phyloP scores from a whole-genome alignment of 2,797 vertebrate species.

The Balearica regulorum region DNA sequence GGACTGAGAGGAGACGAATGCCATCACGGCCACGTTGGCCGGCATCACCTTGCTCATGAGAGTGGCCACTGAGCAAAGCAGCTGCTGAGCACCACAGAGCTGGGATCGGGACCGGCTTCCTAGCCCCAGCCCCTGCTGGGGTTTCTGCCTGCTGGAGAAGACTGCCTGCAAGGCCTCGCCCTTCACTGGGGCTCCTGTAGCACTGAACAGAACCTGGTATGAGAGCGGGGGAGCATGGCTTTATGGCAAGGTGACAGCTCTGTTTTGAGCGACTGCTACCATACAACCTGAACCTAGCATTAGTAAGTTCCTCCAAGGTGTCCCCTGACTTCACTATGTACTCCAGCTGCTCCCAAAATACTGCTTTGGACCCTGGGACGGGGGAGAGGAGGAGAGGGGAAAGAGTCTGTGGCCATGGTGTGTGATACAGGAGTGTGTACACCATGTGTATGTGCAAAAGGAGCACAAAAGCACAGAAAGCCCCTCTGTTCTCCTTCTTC shows the following conservation, averaged over 20 bases:
- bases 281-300: not conserved
- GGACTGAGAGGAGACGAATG: not conserved
- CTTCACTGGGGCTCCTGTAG: not conserved
- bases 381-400: not conserved
- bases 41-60: not conserved
- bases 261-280: not conserved
- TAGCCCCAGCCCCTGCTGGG: not conserved
- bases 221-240: fast-evolving
- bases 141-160: not conserved
- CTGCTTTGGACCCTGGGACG: not conserved
- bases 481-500: not conserved
- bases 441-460: not conserved
- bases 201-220: not conserved
- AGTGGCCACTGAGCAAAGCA: not conserved
- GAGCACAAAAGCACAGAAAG: not conserved
- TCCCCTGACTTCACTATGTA: not conserved
- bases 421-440: not conserved
- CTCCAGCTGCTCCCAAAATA: not conserved
- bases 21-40: fast-evolving
- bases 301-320: not conserved
- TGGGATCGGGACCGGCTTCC: not conserved
- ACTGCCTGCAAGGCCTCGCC: fast-evolving
- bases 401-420: not conserved
- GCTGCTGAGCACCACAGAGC: not conserved
- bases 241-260: not conserved